Evolutionary conservation across 2,113 vertebrate species (phyloP).

Genomic region (Mola mola): DNA sequence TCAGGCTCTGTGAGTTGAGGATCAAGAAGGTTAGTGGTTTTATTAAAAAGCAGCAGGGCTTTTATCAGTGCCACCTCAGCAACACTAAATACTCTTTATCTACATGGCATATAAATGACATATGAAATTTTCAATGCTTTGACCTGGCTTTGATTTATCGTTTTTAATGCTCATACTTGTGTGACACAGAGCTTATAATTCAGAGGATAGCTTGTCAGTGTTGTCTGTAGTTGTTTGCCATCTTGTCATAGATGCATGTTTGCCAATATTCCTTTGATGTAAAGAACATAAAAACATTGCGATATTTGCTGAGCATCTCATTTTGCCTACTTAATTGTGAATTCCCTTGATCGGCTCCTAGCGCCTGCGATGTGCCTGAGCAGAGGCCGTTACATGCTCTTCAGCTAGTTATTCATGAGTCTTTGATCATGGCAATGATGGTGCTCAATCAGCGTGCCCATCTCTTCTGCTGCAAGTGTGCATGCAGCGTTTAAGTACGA

Average conservation of each 20-base stretch:
- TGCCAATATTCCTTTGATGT: conserved; percentile 23
- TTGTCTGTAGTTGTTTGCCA: background rate
- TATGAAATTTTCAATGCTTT: too few species aligned
- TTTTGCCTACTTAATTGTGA: background rate
- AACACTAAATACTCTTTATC: too few species aligned
- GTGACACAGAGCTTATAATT: too few species aligned
- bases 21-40: too few species aligned
- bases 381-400: background rate
- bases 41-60: too few species aligned
- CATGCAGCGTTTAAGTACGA: conserved; percentile 11
- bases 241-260: background rate
- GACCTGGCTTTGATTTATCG: background rate
- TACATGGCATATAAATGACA: too few species aligned
- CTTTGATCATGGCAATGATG: conserved; percentile 49
- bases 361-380: background rate
- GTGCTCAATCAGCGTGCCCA: conserved; percentile 33
- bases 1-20: too few species aligned
- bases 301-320: conserved; percentile 18
- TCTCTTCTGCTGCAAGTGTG: conserved; percentile 2
- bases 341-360: conserved; percentile 21
- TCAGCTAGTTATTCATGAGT: conserved; percentile 1
- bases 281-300: background rate
- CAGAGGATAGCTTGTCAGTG: background rate
- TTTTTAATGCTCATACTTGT: background rate
- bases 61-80: too few species aligned